Evolutionary conservation across 2,888 invertebrate species (phyloP), one percentile per base, ranked within the genome.

Genomic region (Hirtodrosophila duncani): DNA sequence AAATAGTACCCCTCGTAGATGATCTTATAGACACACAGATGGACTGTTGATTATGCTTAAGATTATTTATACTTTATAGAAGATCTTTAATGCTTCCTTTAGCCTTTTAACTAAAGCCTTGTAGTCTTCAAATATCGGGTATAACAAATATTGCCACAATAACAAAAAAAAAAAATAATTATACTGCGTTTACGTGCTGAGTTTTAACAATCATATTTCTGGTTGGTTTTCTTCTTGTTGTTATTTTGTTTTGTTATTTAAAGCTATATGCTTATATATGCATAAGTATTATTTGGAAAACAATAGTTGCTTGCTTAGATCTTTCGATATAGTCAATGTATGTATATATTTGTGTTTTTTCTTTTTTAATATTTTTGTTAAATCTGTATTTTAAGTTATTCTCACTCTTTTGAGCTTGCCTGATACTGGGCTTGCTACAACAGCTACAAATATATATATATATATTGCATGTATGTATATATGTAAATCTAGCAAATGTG

Each of bases 381-480:
- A 41, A 30, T 57, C 44, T 57, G 24, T 58, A 39, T 56, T 53
- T 50, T 3, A 39, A 60, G n/a, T n/a, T 61, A 67, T 77, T 72
- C 72, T 72, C 72, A 72, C 72, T 72, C 72, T 71, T n/a, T n/a
- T 72, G 69, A 72, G 68, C 72, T 67, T 67, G 74, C 67, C 67
- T 59, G 69, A 69, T 74, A 70, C 69, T 69, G 74, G 70, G 70
- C 74, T 74, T 70, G 64, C 38, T 56, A 60, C n/a, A n/a, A n/a
- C n/a, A n/a, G n/a, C n/a, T n/a, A n/a, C n/a, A n/a, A 57, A 70
- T 65, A 56, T 75, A 67, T 51, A 44, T 66, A 49, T 44, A 36
- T 63, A 36, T 58, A 57, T 58, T 23, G 29, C 41, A 3, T 37
- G 8, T 55, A 13, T 38, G 27, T 33, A 34, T 52, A 23, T 45